Percentiles rank a stretch among this genome's conserved stretches.
Evolutionary conservation across 2,113 vertebrate species (phyloP).

Genomic region (Corythornis vintsioides): DNA sequence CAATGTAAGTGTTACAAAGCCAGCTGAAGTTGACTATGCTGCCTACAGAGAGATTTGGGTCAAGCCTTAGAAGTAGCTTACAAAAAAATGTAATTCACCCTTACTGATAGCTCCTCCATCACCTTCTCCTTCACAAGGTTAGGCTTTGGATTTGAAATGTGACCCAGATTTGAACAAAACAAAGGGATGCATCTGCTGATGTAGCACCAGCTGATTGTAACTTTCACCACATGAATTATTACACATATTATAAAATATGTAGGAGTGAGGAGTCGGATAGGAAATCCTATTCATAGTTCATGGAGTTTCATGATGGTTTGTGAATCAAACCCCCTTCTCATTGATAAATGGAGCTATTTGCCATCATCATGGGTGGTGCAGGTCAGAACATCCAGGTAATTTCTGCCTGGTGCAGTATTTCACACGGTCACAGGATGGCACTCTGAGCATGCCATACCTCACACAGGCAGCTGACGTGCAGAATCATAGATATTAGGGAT

Average conservation of each 20-base stretch:
- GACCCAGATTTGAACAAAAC: neutral
- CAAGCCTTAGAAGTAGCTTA: neutral
- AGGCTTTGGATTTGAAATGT: neutral
- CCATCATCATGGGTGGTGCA: neutral
- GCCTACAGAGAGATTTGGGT: neutral
- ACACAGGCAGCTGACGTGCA: neutral
- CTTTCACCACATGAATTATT: neutral
- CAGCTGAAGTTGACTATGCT: neutral
- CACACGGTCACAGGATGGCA: conserved; percentile 22
- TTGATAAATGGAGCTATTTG: neutral
- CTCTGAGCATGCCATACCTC: neutral
- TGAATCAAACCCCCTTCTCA: neutral
- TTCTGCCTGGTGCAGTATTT: neutral
- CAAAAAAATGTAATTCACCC: neutral
- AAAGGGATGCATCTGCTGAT: neutral
- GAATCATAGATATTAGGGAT: too few relatives aligned
- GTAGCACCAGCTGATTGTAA: neutral
- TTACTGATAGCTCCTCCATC: neutral
- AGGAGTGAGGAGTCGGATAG: neutral
- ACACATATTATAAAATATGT: neutral
- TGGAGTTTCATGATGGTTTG: neutral
- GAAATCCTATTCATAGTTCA: neutral
- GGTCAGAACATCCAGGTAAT: neutral
- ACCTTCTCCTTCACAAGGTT: neutral
- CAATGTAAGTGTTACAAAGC: neutral